phyloP scores from a whole-genome alignment of 2,888 invertebrate species.

The Limnephilus rhombicus region DNA sequence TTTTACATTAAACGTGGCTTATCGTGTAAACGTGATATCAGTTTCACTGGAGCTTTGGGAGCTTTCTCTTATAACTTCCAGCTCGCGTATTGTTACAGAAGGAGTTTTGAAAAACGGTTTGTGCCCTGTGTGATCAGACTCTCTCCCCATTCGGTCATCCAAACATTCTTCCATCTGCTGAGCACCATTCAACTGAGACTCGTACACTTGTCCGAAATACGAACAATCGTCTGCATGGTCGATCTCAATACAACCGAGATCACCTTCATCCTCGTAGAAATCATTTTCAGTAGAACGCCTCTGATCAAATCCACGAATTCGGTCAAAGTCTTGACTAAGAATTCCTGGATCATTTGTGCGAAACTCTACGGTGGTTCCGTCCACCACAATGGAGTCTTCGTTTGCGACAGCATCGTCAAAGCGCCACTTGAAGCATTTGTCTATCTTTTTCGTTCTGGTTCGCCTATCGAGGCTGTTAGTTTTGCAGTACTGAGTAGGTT shows the following conservation, averaged over 20 bases:
- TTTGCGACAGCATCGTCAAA: constrained; percentile 72
- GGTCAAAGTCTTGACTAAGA: constrained; percentile 76
- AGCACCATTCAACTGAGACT: constrained; percentile 67
- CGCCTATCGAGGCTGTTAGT: constrained; percentile 77
- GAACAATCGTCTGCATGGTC: constrained; percentile 72
- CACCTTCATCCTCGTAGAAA: constrained; percentile 28
- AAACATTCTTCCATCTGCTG: constrained; percentile 73
- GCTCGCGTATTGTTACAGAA: constrained; percentile 76
- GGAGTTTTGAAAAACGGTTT: constrained; percentile 74
- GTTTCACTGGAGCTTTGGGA: constrained; percentile 76
- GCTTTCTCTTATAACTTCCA: constrained; percentile 77
- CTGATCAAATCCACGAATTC: constrained; percentile 74
- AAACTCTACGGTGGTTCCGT: constrained; percentile 47
- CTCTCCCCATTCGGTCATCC: constrained; percentile 71
- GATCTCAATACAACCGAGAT: constrained; percentile 40
- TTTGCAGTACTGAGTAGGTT: constrained; percentile 78
- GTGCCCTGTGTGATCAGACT: constrained; percentile 69
- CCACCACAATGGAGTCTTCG: constrained; percentile 38
- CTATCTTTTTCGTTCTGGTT: constrained; percentile 74
- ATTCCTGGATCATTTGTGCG: constrained; percentile 73
- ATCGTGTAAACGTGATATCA: constrained; percentile 55
- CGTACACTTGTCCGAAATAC: constrained; percentile 73
- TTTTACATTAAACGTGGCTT: not conserved
- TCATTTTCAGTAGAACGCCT: constrained; percentile 12
- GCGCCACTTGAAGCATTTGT: constrained; percentile 76